These are phyloP conservation scores for Montifringilla adamsi DNA, from an alignment of 2,113 vertebrate species.

Conservation along the genomic window DNA sequence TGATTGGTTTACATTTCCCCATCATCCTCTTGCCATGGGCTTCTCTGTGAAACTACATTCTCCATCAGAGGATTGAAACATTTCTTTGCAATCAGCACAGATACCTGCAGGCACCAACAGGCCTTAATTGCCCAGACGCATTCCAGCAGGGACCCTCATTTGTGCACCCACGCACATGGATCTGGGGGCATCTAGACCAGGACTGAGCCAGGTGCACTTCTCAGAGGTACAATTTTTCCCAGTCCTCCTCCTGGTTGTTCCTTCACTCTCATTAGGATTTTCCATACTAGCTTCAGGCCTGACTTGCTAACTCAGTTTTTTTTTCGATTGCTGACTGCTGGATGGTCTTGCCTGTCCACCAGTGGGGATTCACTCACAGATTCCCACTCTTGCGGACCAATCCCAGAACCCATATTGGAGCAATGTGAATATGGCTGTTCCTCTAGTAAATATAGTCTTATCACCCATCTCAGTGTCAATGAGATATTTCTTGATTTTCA, in stretches of 20 bases:
- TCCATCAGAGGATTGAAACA: neutral
- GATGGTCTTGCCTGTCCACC: neutral
- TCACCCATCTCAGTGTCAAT: neutral
- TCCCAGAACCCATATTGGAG: neutral
- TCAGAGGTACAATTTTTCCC: neutral
- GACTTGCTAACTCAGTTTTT: neutral
- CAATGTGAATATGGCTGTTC: neutral
- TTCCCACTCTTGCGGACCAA: neutral
- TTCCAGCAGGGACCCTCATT: neutral
- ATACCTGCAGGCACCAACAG: neutral
- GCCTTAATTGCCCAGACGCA: fast-evolving
- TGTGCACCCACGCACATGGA: fast-evolving
- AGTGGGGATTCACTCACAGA: fast-evolving
- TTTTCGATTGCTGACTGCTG: neutral
- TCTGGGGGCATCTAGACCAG: neutral
- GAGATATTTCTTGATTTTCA: neutral
- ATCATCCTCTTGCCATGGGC: neutral
- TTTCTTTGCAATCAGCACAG: neutral
- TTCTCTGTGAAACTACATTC: neutral
- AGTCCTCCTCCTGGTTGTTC: neutral
- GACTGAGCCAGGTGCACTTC: neutral
- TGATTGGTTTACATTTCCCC: neutral
- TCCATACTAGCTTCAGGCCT: neutral
- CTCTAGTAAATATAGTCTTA: neutral
- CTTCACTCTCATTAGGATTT: neutral